A percentile compares a stretch with the other conserved stretches of the same genome.
Conservation (phyloP, 1,140 invertebrate species). For the Temnothorax nylanderi region DNA sequence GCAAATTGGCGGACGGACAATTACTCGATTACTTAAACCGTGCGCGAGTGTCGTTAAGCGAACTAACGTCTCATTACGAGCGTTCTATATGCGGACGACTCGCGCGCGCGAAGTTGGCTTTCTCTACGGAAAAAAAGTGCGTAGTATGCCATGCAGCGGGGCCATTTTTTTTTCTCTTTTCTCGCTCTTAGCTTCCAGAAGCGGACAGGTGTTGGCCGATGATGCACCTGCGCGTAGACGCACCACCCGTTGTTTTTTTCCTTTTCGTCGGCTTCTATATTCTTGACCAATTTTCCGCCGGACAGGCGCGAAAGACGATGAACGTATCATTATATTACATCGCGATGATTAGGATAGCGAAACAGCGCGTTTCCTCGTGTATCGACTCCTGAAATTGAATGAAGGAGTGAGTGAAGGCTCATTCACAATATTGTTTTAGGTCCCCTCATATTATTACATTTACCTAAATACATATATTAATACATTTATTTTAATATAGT, state of each 20-base stretch:
- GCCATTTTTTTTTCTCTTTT: slow-evolving; percentile 22
- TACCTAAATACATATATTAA: background rate
- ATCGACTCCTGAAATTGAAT: background rate
- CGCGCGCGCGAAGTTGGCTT: background rate
- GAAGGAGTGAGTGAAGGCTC: no score
- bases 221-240: slow-evolving; percentile 45
- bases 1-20: slow-evolving; percentile 33
- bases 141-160: slow-evolving; percentile 11
- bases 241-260: slow-evolving; percentile 20
- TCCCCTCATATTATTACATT: background rate
- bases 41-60: slow-evolving; percentile 31
- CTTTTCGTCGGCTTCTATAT: slow-evolving; percentile 40
- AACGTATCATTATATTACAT: slow-evolving; percentile 48
- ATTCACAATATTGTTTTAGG: background rate
- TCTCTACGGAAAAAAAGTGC: slow-evolving; percentile 24
- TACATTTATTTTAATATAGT: no score
- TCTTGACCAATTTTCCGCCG: slow-evolving; percentile 55
- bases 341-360: slow-evolving; percentile 26
- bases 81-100: slow-evolving; percentile 28
- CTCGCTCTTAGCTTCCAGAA: slow-evolving; percentile 34
- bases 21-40: slow-evolving; percentile 23
- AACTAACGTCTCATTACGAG: slow-evolving; percentile 50
- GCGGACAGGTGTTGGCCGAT: slow-evolving; percentile 54
- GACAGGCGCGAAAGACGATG: slow-evolving; percentile 43
- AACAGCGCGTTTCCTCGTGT: background rate